phyloP scores from a whole-genome alignment of 23 tunicate species.

The Trididemnum clinides region DNA sequence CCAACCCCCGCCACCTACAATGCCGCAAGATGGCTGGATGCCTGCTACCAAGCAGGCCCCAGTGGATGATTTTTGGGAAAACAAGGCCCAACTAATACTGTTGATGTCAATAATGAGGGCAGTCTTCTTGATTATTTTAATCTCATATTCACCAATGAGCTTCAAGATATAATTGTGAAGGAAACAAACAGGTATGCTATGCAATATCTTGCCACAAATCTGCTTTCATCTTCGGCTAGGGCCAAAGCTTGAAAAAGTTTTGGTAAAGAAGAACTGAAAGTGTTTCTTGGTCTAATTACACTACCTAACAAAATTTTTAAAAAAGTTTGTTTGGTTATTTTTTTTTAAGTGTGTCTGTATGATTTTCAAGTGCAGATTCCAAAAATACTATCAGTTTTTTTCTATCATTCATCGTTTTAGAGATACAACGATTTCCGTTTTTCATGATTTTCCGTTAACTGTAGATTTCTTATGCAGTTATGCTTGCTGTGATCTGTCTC shows the following conservation, averaged over 20 bases:
- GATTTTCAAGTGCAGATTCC: too few relatives aligned
- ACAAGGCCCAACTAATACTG: constrained; percentile 14
- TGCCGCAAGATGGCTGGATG: constrained; percentile 1
- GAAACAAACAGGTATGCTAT: constrained; percentile 1
- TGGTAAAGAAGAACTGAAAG: not conserved
- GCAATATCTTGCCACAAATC: constrained; percentile 14
- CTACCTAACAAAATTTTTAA: too few relatives aligned
- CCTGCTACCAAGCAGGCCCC: constrained; percentile 16
- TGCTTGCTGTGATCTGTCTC: too few relatives aligned
- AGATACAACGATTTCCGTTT: too few relatives aligned
- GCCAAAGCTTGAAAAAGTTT: not conserved
- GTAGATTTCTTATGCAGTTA: too few relatives aligned
- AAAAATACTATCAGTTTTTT: too few relatives aligned
- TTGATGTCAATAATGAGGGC: constrained; percentile 10
- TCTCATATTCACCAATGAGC: not conserved
- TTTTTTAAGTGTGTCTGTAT: too few relatives aligned
- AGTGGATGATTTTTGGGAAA: not conserved
- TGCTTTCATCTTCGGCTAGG: not conserved
- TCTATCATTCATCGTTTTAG: too few relatives aligned
- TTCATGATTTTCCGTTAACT: too few relatives aligned
- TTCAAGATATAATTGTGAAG: not conserved
- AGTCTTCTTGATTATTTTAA: not conserved
- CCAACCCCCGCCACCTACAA: not conserved
- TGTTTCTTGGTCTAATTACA: not conserved
- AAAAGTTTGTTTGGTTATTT: too few relatives aligned